Base-by-base conservation (phyloP, 2,113 vertebrate genomes). In the Ophiodon elongatus region DNA sequence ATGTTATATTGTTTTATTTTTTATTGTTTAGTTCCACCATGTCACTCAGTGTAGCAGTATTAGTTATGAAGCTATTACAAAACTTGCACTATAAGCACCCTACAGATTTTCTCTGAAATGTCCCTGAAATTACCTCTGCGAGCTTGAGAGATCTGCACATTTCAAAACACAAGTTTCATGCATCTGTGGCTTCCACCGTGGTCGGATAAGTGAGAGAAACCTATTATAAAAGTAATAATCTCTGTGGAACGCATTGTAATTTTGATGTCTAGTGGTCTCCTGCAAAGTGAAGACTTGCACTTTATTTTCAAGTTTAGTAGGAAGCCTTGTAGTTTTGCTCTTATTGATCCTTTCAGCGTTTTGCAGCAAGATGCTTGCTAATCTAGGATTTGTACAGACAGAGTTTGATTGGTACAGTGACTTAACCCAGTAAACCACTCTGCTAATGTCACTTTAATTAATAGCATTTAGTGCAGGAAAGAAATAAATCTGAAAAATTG, bases 401-500 rank as follows among this genome's bases (percentile, higher is more conserved):
- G 95, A 93, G 91, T 96, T 95, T 98, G 97, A 98, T 97, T 96
- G 96, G 96, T 97, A 96, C 95, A 95, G 94, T 96, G 96, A 96
- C 95, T 98, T 98, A 96, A 97, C 96, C 97, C 96, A 94, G 95
- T 96, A 96, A 97, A 97, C 95, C 95, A 96, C 94, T 97, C 96
- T 93, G 95, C 96, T 97, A 97, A 98, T 82, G 96, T 97, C 97
- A 96, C 95, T 97, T 96, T 98, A 99, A 99, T 98, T 98, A 98
- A 99, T 98, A 97, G 96, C 96, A 96, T 97, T 97, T 97, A 97
- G 95, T 95, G 95, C 95, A 94, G 94, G 94, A 95, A 97, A 96
- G 96, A 98, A 97, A 99, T 98, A 98, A 98, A 99, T 99, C 98
- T 97, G 96, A 98, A 96, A 96, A 99, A 99, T 99, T 96, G 96